A percentile compares a stretch with the other conserved stretches of the same genome.
phyloP scores from a whole-genome alignment of 2,797 vertebrate species.

The Prunella strophiata region DNA sequence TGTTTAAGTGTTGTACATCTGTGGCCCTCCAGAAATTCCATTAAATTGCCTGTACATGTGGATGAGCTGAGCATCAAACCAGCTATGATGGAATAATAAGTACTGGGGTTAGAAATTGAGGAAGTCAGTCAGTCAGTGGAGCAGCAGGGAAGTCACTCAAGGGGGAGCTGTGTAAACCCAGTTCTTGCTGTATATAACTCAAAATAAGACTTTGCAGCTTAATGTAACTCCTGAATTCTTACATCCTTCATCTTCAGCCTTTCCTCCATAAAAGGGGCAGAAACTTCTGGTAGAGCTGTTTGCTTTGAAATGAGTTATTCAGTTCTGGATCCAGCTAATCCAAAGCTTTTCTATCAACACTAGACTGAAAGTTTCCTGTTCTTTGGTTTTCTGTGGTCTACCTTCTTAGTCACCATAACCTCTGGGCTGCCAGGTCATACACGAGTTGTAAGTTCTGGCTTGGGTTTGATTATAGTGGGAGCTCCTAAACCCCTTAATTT shows the following conservation, averaged over 20 bases:
- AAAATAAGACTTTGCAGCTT: background rate
- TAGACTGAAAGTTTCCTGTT: slow-evolving; percentile 41
- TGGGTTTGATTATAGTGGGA: slow-evolving; percentile 32
- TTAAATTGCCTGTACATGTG: background rate
- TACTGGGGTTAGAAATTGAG: background rate
- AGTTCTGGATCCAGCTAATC: background rate
- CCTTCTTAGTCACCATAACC: slow-evolving; percentile 48
- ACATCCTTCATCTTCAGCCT: slow-evolving; percentile 33
- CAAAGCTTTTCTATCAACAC: slow-evolving; percentile 25
- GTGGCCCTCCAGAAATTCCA: background rate
- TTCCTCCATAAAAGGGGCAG: slow-evolving; percentile 30
- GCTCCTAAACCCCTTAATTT: slow-evolving; percentile 28
- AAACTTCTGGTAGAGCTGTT: slow-evolving; percentile 31
- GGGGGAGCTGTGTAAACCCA: background rate
- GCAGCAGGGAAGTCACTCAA: background rate
- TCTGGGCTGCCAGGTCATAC: slow-evolving; percentile 28
- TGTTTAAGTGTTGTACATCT: background rate
- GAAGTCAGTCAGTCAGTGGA: background rate
- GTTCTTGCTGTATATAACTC: slow-evolving; percentile 4
- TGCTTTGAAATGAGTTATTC: slow-evolving; percentile 34
- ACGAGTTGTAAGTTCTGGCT: slow-evolving; percentile 14
- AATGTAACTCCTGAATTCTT: slow-evolving; percentile 12
- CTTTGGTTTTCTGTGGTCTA: slow-evolving; percentile 43
- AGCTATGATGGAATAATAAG: background rate
- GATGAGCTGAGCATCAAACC: background rate